Conservation (phyloP, 2,113 vertebrate genomes). For the Boulengeromyrus knoepffleri region DNA sequence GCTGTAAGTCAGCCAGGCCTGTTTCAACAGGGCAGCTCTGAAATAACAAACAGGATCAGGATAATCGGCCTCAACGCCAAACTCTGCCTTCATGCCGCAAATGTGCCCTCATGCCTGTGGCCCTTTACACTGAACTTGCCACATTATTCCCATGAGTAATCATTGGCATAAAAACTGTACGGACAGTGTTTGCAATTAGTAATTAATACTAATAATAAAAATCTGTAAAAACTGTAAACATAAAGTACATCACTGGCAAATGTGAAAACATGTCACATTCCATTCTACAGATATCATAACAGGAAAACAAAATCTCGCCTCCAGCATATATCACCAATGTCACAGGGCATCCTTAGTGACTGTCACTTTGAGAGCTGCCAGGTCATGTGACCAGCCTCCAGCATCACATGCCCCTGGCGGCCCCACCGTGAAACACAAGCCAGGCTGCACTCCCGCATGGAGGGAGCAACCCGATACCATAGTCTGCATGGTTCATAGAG, state of each 20-base stretch:
- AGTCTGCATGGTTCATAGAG: not conserved
- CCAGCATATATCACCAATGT: not conserved
- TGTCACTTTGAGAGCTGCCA: not conserved
- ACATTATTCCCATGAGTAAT: not conserved
- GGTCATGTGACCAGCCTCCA: not conserved
- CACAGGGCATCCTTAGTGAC: not conserved
- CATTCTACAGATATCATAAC: not conserved
- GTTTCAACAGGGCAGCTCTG: not conserved
- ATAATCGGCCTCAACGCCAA: not conserved
- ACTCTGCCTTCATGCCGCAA: not conserved
- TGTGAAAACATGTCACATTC: not conserved
- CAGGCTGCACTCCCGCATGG: not conserved
- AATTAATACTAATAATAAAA: not conserved
- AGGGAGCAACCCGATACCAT: not conserved
- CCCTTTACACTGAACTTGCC: not conserved
- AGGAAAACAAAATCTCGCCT: not conserved
- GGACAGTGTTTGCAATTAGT: not conserved
- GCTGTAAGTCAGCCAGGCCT: not conserved
- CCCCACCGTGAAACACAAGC: not conserved
- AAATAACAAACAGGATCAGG: not conserved
- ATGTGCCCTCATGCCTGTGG: not conserved
- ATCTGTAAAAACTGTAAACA: not conserved
- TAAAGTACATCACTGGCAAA: not conserved
- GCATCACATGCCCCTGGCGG: not conserved
- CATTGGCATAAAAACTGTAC: not conserved